These are phyloP conservation scores for Scotopteryx bipunctaria DNA, from an alignment of 2,888 invertebrate genomes.

Conservation along the genomic window DNA sequence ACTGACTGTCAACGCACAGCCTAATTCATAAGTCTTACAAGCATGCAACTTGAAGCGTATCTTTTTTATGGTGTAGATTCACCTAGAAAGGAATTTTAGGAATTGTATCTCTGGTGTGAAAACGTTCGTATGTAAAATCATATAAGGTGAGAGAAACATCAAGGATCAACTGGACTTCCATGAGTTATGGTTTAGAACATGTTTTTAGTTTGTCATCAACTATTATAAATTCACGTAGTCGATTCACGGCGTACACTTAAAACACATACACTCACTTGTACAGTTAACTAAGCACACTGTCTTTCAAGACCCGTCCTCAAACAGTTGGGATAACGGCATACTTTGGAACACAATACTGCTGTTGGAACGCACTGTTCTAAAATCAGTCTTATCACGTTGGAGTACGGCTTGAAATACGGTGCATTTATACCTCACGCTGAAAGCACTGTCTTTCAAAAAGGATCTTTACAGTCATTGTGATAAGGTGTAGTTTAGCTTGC, in stretches of 20 bases:
- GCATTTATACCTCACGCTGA: conserved; percentile 15
- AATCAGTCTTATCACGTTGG: neutral
- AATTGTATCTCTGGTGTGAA: too few relatives aligned
- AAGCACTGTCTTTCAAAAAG: conserved; percentile 10
- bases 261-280: conserved; percentile 2
- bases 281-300: conserved; percentile 3
- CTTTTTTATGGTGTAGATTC: too few relatives aligned
- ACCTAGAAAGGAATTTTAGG: too few relatives aligned
- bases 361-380: conserved; percentile 7
- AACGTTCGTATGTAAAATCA: too few relatives aligned
- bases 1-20: too few relatives aligned
- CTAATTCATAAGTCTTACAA: too few relatives aligned
- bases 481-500: conserved; percentile 62
- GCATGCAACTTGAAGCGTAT: too few relatives aligned
- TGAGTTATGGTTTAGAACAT: too few relatives aligned
- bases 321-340: conserved; percentile 34
- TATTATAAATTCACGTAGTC: conserved; percentile 3
- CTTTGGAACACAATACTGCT: conserved; percentile 29
- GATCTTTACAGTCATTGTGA: conserved; percentile 1
- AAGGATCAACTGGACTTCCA: too few relatives aligned
- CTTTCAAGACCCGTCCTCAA: conserved; percentile 1
- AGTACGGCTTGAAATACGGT: conserved; percentile 29
- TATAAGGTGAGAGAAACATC: too few relatives aligned
- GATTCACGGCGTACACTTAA: conserved; percentile 11
- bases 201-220: neutral